Conservation (phyloP, 1,140 invertebrate genomes). For the Parasteatoda tepidariorum region DNA sequence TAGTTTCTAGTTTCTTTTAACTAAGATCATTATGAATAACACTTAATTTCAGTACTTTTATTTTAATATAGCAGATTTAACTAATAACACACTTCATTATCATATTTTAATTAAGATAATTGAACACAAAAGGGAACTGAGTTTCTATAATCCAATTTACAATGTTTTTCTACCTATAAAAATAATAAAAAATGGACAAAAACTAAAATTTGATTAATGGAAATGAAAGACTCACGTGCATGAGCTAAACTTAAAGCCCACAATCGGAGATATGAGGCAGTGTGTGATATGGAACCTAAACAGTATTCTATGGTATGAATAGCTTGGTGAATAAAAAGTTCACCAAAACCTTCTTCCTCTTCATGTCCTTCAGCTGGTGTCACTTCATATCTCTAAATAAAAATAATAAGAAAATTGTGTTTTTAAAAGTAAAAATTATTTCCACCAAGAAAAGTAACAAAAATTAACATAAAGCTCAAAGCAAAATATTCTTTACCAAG, state of each 20-base stretch:
- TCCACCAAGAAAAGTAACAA: background rate
- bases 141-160: too few relatives aligned
- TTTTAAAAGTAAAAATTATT: background rate
- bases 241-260: constrained; percentile 97
- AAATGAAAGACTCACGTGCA: constrained; percentile 91
- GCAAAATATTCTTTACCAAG: background rate
- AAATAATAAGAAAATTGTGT: background rate
- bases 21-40: too few relatives aligned
- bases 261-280: constrained; percentile 94
- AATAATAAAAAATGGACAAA: too few relatives aligned
- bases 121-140: too few relatives aligned
- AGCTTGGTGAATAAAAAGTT: constrained; percentile 90
- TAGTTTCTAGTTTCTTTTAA: too few relatives aligned
- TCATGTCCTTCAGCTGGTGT: constrained; percentile 35
- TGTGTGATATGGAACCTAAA: constrained; percentile 94
- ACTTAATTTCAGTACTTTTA: too few relatives aligned
- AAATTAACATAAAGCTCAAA: background rate
- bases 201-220: too few relatives aligned
- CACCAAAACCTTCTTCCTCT: constrained; percentile 67
- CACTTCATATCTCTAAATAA: constrained; percentile 27
- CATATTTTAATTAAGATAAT: too few relatives aligned
- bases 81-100: too few relatives aligned
- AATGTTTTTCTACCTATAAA: too few relatives aligned
- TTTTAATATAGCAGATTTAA: too few relatives aligned
- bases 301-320: constrained; percentile 98